A percentile compares a stretch with the other conserved stretches of the same genome.
These are phyloP conservation scores for Chaetogeoica ovagalla DNA, from an alignment of 2,888 invertebrate genomes.

Conservation along the genomic window DNA sequence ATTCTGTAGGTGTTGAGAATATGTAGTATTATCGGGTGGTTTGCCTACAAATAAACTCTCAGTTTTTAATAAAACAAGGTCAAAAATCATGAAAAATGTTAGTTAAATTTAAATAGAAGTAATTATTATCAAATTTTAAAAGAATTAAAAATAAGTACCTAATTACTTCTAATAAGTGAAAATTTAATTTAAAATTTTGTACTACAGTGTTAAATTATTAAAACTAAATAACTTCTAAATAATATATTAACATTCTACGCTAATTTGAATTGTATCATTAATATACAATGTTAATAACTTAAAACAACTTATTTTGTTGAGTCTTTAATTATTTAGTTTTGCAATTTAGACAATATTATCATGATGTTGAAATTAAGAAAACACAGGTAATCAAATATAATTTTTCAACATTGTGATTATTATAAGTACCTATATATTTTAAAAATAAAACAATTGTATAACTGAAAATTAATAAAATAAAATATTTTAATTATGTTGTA, in stretches of 20 bases:
- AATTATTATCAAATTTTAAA: conserved; percentile 25
- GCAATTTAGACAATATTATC: too few species aligned
- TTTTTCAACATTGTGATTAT: too few species aligned
- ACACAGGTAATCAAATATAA: too few species aligned
- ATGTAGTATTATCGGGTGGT: conserved; percentile 59
- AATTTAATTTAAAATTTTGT: conserved; percentile 51
- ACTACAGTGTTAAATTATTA: conserved; percentile 30
- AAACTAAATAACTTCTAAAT: conserved; percentile 10
- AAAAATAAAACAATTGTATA: neutral
- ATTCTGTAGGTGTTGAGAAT: conserved; percentile 62
- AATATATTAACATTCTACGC: neutral
- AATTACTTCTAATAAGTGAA: conserved; percentile 46
- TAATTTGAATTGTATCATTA: neutral
- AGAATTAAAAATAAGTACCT: conserved; percentile 50
- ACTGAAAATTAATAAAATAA: neutral
- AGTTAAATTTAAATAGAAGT: conserved; percentile 18
- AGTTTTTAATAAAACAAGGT: conserved; percentile 43
- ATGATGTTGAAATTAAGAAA: too few species aligned
- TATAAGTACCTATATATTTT: too few species aligned
- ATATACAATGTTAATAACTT: neutral
- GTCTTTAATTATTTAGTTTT: too few species aligned
- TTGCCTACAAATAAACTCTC: conserved; percentile 55
- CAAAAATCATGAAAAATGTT: conserved; percentile 36
- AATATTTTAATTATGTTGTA: neutral
- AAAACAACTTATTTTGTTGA: neutral